Percentiles rank a stretch among this genome's conserved stretches.
These are phyloP conservation scores for Schlechtendalia chinensis DNA, from an alignment of 1,140 invertebrate genomes.

Conservation along the genomic window DNA sequence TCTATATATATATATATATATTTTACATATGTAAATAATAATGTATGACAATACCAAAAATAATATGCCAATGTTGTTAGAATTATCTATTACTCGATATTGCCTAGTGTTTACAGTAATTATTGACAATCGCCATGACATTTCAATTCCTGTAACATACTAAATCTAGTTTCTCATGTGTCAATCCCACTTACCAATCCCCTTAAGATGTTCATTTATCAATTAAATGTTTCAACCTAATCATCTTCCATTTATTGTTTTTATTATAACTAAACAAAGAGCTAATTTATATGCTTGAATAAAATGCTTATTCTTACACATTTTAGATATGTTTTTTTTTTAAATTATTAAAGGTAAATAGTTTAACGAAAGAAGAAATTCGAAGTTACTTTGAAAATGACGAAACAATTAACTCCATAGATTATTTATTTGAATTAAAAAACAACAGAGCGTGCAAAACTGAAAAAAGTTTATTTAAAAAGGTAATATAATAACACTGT, in stretches of 20 bases:
- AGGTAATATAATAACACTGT: neutral
- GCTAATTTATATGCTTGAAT: neutral
- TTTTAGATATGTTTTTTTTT: neutral
- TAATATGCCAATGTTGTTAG: too few species aligned
- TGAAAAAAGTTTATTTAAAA: neutral
- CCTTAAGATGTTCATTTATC: too few species aligned
- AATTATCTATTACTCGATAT: too few species aligned
- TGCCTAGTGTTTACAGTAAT: too few species aligned
- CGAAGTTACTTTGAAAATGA: constrained; percentile 41
- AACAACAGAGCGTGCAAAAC: constrained; percentile 4
- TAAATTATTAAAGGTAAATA: constrained; percentile 15
- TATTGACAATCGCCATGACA: too few species aligned
- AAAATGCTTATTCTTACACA: neutral
- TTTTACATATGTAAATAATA: too few species aligned
- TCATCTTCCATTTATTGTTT: neutral
- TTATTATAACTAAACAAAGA: neutral
- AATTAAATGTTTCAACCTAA: too few species aligned
- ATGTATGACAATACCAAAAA: too few species aligned
- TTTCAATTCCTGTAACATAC: too few species aligned
- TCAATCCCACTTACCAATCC: too few species aligned
- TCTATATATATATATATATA: too few species aligned
- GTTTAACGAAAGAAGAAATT: constrained; percentile 26
- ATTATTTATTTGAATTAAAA: constrained; percentile 45
- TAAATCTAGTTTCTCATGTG: too few species aligned
- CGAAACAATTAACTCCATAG: constrained; percentile 29